Base-by-base conservation (phyloP, 2,113 vertebrate species). In the Cettia cetti region DNA sequence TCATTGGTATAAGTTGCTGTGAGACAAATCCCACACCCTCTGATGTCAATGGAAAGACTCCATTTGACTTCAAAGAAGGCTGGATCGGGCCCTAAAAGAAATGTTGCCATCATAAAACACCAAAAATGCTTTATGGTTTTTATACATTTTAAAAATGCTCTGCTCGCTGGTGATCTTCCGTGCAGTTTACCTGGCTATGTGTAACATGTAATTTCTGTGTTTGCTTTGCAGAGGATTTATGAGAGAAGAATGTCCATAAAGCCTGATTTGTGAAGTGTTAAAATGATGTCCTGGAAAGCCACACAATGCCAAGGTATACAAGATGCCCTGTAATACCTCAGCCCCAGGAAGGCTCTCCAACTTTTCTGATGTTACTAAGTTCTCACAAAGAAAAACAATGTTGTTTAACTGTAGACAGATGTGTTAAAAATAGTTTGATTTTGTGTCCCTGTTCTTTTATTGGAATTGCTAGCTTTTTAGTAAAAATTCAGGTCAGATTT, bases 11-110 rank as follows among this genome's bases (percentile, higher is more conserved):
- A 94, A 96, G 94, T 96, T 94, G 95, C 92, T 15, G 82, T 81
- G 95, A 96, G 93, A 96, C 95, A 94, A 94, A 96, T 92, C 93
- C 92, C 94, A 95, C 95, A 94, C 92, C 92, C 95, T 90, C 95
- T 95, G 96, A 96, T 93, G 95, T 93, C 96, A 94, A 92, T 89
- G 96, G 95, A 95, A 96, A 96, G 82, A 54, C 88, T 90, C 88
- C 8, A 2, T 47, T 91, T 47, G 86, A 94, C 95, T 96, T 96
- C 94, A 96, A 94, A 96, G 89, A 61, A 45, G 60, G 15, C 90
- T 95, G 86, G 89, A 92, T 93, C 86, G 82, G 86, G 81, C 83
- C 92, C 82, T 89, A 13, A 56, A 88, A 96, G 95, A 92, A 92
- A 96, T 20, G 79, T 75, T 89, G 82, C 93, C 76, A 40, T 75